Evolutionary conservation across 2,113 vertebrate genomes (phyloP), one percentile per base, ranked within the genome.

Genomic region (Muntiacus muntjak): DNA sequence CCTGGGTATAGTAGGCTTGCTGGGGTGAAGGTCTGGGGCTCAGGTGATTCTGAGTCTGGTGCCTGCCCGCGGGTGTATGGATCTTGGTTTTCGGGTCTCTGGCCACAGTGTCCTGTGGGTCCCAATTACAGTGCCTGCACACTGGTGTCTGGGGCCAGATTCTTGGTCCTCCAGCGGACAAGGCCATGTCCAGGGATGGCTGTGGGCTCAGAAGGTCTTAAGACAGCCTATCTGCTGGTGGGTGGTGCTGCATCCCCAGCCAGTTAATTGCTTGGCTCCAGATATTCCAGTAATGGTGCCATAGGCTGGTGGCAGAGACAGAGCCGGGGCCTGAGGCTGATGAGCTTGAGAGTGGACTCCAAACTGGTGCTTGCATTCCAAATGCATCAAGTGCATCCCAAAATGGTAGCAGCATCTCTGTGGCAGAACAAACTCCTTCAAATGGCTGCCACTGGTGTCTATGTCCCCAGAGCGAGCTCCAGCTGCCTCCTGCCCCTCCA

Each of bases 351-450:
- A 25, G 21, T 55, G 13, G 52, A 26, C 40, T 83, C 50, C 21
- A 83, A 54, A 54, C 54, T 8, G 50, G 33, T 23, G 33, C 19
- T 82, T 54, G 50, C 50, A 5, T 67, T 67, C 33, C 33, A 67
- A 10, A 67, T 36, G 33, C 17, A 67, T 17, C 64, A 67, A 36
- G 16, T 67, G 33, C 64, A 36, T 67, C 36, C 64, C n/a, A 36
- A 21, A 71, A 36, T 23, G 14, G 52, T 7, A 55, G n/a, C n/a
- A 55, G 33, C 13, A 0, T 84, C 52, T 1, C 0, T 36, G 1
- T 40, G 4, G 52, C 26, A 84, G n/a, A 55, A 84, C 7, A 9
- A 84, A 40, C 23, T 26, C n/a, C 52, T 7, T 7, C 33, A 55
- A 26, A 16, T 9, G 52, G n/a, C 52, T 84, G 13, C 21, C 21